Evolutionary conservation across 2,113 vertebrate genomes (phyloP), one percentile per base, ranked within the genome.

Genomic region (Odobenus rosmarus): DNA sequence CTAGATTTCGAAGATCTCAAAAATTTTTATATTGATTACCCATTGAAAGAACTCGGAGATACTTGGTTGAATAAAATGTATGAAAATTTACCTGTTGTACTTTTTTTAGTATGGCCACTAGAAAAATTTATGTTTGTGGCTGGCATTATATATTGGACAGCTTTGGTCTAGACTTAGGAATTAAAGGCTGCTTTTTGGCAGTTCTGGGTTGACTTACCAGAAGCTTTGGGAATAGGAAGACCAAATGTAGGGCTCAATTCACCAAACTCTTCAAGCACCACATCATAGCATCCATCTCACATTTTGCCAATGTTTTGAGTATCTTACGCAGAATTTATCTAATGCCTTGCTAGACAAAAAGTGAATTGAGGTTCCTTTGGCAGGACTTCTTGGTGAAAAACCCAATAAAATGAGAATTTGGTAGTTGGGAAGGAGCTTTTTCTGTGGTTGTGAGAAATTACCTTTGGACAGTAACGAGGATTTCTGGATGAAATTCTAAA

Each of bases 401-500:
- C 15, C 16, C 3, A 64, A 5, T 87, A 69, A 76, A 51, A 82
- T 55, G 21, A 46, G 46, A 90, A 28, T 94, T 90, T 83, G 80
- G 55, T 88, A 64, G 14, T 85, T 93, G 23, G 5, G 67, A 79
- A 61, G 64, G 57, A 80, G 51, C 10, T 71, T 80, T 55, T 92
- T 12, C 31, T 19, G 10, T 94, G 8, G 11, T 79, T 21, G 14
- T 93, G 4, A 46, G 24, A 93, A 81, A 81, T 39, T 83, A 46
- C 15, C 28, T 82, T 91, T n/a, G 36, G 42, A 82, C 36, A 92
- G 28, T 87, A 55, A 16, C 28, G 15, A 61, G 31, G 24, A 46
- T 94, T 83, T 96, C 28, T 85, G 57, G 51, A 39, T 90, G 57
- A 93, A 88, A 90, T 74, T 90, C 46, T 18, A 57, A 81, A 69